A percentile compares a stretch with the other conserved stretches of the same genome.
Conservation (phyloP, 2,797 vertebrate species). For the Vireo griseus region DNA sequence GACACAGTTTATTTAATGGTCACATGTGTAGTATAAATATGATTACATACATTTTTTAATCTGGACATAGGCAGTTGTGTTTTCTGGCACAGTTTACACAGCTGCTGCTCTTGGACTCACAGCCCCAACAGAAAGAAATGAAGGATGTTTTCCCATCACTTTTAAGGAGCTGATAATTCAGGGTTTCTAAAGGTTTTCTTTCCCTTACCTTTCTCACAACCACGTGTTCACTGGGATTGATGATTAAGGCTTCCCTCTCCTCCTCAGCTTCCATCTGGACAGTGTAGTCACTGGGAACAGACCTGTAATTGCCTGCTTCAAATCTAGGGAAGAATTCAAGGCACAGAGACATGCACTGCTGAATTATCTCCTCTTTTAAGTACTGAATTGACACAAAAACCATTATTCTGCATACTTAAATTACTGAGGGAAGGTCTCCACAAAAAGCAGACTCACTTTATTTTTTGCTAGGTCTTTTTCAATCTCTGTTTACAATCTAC, state of each 20-base stretch:
- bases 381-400: not conserved
- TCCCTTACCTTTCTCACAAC: conserved; percentile 79
- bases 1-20: not conserved
- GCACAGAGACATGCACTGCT: not conserved
- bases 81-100: not conserved
- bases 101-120: not conserved
- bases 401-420: not conserved
- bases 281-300: conserved; percentile 77
- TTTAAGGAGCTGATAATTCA: not conserved
- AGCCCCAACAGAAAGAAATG: not conserved
- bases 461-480: not conserved
- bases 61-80: not conserved
- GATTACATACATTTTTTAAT: not conserved
- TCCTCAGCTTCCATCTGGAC: conserved; percentile 87
- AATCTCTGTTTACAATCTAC: not conserved
- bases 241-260: conserved; percentile 83
- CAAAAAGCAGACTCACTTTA: not conserved
- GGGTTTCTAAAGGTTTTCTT: not conserved
- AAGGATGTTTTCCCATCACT: not conserved
- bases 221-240: conserved; percentile 82
- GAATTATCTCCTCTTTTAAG: not conserved
- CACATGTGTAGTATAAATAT: accelerated
- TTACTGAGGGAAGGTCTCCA: not conserved
- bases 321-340: conserved; percentile 55
- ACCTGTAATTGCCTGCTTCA: conserved; percentile 65